These are phyloP conservation scores for Macrosteles quadrilineatus DNA, from an alignment of 1,140 invertebrate genomes.

Conservation along the genomic window DNA sequence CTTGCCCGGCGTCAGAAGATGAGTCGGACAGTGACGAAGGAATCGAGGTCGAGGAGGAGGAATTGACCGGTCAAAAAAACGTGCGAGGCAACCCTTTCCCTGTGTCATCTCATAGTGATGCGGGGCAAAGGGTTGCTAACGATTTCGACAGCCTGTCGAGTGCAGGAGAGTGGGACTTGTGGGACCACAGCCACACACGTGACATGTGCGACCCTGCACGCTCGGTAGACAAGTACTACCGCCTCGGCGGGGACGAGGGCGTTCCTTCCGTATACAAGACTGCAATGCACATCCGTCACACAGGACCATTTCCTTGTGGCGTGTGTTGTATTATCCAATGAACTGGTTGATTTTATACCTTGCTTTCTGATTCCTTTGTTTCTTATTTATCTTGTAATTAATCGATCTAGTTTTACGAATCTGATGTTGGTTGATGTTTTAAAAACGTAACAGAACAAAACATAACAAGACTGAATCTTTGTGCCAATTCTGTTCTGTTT, in stretches of 20 bases:
- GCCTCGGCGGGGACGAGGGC: slow-evolving; percentile 29
- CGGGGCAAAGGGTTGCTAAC: slow-evolving; percentile 40
- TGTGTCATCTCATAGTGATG: slow-evolving; percentile 46
- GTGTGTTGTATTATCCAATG: slow-evolving; percentile 43
- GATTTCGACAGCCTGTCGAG: slow-evolving; percentile 26
- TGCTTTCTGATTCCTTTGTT: slow-evolving; percentile 7
- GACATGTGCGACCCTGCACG: slow-evolving; percentile 36
- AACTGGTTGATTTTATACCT: slow-evolving; percentile 17
- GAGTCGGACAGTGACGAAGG: slow-evolving; percentile 37
- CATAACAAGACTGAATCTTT: slow-evolving; percentile 32
- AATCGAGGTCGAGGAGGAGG: slow-evolving; percentile 38
- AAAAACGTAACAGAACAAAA: slow-evolving; percentile 23
- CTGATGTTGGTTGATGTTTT: slow-evolving; percentile 18
- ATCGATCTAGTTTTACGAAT: slow-evolving; percentile 17
- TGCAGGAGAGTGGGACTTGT: slow-evolving; percentile 31
- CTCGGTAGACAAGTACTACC: slow-evolving; percentile 38
- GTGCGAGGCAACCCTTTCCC: slow-evolving; percentile 49
- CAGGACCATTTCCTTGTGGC: slow-evolving; percentile 37
- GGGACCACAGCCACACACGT: slow-evolving; percentile 25
- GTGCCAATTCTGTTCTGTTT: slow-evolving; percentile 29
- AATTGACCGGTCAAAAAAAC: slow-evolving; percentile 48
- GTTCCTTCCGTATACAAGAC: slow-evolving; percentile 28
- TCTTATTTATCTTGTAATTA: slow-evolving; percentile 24
- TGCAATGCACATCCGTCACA: slow-evolving; percentile 36
- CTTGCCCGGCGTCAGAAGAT: slow-evolving; percentile 28